phyloP scores from a whole-genome alignment of 2,797 vertebrate species.

The Amazona ochrocephala region DNA sequence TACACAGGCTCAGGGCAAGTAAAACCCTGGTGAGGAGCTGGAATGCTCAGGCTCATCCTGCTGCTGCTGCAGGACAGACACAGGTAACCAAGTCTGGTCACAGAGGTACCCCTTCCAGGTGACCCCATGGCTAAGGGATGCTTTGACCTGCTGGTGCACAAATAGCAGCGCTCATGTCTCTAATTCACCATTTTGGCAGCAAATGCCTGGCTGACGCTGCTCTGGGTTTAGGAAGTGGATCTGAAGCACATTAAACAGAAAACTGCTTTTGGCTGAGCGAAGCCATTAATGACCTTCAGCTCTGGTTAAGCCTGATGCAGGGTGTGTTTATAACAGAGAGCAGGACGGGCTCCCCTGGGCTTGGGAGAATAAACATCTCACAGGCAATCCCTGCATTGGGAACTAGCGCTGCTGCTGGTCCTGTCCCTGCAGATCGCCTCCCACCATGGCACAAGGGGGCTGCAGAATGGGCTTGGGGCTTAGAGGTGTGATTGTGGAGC shows the following conservation, averaged over 20 bases:
- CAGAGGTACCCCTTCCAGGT: neutral
- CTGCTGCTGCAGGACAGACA: rapidly evolving
- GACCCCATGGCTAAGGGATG: neutral
- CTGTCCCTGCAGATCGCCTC: neutral
- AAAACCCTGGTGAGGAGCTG: neutral
- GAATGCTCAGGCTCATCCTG: neutral
- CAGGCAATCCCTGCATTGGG: neutral
- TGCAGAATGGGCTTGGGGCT: neutral
- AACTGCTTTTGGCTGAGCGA: neutral
- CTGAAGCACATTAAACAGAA: neutral
- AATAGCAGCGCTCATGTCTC: rapidly evolving
- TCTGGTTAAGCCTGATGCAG: neutral
- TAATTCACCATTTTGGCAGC: neutral
- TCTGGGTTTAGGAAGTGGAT: neutral
- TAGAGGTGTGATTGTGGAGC: neutral
- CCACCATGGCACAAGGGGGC: neutral
- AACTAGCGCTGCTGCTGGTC: neutral
- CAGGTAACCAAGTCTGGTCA: neutral
- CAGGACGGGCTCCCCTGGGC: neutral
- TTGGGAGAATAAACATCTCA: neutral
- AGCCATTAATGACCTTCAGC: neutral
- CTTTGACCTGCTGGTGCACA: neutral
- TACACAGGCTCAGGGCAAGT: neutral
- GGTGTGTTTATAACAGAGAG: neutral
- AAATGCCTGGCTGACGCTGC: rapidly evolving